phyloP scores from a whole-genome alignment of 30 jellyfish, hydroid and myxozoan genomes.

The Aurelia aurita complex sp. Pacific region DNA sequence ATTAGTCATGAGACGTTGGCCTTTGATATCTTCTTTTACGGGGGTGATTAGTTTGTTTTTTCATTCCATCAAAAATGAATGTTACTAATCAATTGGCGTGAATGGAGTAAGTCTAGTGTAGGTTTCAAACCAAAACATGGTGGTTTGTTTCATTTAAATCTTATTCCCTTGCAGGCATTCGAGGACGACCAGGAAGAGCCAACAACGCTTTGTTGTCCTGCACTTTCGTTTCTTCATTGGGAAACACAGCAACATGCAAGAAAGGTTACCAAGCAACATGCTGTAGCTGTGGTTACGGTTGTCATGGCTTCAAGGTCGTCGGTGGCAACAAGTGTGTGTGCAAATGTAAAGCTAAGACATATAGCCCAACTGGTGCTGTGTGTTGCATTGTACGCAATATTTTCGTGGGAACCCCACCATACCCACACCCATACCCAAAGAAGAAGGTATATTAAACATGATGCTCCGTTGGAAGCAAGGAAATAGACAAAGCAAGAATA shows the following conservation, averaged over 20 bases:
- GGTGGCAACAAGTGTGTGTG: constrained; percentile 49
- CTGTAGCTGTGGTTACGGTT: constrained; percentile 57
- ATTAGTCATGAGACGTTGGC: too few species aligned
- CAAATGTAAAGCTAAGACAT: constrained; percentile 11
- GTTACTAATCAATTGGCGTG: too few species aligned
- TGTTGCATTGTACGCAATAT: constrained; percentile 36
- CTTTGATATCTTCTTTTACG: too few species aligned
- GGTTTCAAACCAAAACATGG: too few species aligned
- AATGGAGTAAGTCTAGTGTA: too few species aligned
- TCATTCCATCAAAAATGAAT: too few species aligned
- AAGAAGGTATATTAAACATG: not conserved
- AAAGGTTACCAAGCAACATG: constrained; percentile 44
- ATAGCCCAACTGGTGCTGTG: constrained; percentile 41
- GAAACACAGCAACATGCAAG: constrained; percentile 37
- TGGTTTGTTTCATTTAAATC: too few species aligned
- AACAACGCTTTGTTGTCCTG: constrained; percentile 35
- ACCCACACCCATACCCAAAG: not conserved
- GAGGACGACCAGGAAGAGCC: constrained; percentile 21
- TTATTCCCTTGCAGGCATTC: constrained; percentile 10
- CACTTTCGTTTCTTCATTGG: constrained; percentile 4
- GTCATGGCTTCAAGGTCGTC: constrained; percentile 22
- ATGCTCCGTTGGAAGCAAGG: too few species aligned
- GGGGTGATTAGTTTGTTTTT: too few species aligned
- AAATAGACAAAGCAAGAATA: too few species aligned
- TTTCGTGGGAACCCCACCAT: not conserved